Evolutionary conservation across 2,888 invertebrate genomes (phyloP).

Genomic region (Cordilura impudica): DNA sequence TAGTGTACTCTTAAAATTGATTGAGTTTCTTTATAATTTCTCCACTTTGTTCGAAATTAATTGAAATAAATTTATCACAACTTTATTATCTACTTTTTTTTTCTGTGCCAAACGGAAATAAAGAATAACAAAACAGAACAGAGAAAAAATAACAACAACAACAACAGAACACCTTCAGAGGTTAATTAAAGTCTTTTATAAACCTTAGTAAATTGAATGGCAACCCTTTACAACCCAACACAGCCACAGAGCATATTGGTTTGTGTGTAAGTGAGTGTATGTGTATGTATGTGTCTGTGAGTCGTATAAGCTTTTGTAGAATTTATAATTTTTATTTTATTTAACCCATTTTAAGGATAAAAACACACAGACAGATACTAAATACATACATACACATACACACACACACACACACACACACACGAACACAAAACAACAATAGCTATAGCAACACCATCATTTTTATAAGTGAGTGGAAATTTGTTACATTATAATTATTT

Average conservation of each 20-base stretch:
- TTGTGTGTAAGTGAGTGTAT: neutral
- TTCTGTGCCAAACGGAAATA: constrained; percentile 58
- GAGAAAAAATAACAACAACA: neutral
- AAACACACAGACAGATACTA: constrained; percentile 23
- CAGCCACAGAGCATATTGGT: neutral
- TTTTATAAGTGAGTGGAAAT: constrained; percentile 75
- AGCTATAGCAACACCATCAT: constrained; percentile 50
- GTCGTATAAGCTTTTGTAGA: neutral
- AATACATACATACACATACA: neutral
- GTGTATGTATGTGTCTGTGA: neutral
- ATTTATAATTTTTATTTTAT: constrained; percentile 54
- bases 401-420: constrained; percentile 17
- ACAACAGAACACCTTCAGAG: constrained; percentile 46
- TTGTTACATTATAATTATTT: constrained; percentile 79
- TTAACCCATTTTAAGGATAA: constrained; percentile 61
- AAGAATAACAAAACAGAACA: constrained; percentile 28
- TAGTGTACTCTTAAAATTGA: neutral
- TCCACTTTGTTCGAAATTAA: constrained; percentile 68
- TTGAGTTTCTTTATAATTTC: constrained; percentile 44
- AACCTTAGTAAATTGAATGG: constrained; percentile 41
- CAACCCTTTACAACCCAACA: constrained; percentile 21
- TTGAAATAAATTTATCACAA: constrained; percentile 61
- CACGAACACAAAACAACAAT: constrained; percentile 25
- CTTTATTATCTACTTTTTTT: constrained; percentile 56
- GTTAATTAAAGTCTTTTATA: constrained; percentile 60